These are phyloP conservation scores for Tetragnatha montana DNA, from an alignment of 2,888 invertebrate genomes.

Conservation along the genomic window DNA sequence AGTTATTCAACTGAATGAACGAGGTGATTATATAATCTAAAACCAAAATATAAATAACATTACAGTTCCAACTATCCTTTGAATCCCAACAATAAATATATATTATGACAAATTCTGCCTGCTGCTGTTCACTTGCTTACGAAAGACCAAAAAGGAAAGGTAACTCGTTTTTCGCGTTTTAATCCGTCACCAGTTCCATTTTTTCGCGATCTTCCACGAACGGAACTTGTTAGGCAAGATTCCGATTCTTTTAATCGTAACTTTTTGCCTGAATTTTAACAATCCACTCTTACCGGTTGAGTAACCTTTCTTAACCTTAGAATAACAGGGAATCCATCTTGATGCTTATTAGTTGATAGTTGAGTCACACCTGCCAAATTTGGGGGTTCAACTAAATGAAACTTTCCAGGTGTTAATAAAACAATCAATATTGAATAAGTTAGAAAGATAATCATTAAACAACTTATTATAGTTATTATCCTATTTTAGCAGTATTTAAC, in stretches of 20 bases:
- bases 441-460: too few relatives aligned
- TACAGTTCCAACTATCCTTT: not conserved
- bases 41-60: not conserved
- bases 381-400: too few relatives aligned
- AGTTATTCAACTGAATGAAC: too few relatives aligned
- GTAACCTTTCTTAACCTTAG: too few relatives aligned
- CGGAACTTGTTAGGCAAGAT: conserved; percentile 44
- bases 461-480: too few relatives aligned
- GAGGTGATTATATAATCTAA: not conserved
- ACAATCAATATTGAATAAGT: too few relatives aligned
- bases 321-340: too few relatives aligned
- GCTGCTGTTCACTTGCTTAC: conserved; percentile 14
- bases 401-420: too few relatives aligned
- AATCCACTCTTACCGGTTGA: not conserved
- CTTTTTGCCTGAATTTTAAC: not conserved
- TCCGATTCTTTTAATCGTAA: not conserved
- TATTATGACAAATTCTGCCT: not conserved
- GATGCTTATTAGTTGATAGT: too few relatives aligned
- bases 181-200: conserved; percentile 31
- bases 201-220: not conserved
- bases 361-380: too few relatives aligned
- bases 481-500: too few relatives aligned
- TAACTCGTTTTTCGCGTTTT: conserved; percentile 64
- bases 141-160: conserved; percentile 24
- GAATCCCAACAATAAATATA: not conserved